Evolutionary conservation across 2,888 invertebrate species (phyloP), one percentile per base, ranked within the genome.

Genomic region (Andrena bicolor): DNA sequence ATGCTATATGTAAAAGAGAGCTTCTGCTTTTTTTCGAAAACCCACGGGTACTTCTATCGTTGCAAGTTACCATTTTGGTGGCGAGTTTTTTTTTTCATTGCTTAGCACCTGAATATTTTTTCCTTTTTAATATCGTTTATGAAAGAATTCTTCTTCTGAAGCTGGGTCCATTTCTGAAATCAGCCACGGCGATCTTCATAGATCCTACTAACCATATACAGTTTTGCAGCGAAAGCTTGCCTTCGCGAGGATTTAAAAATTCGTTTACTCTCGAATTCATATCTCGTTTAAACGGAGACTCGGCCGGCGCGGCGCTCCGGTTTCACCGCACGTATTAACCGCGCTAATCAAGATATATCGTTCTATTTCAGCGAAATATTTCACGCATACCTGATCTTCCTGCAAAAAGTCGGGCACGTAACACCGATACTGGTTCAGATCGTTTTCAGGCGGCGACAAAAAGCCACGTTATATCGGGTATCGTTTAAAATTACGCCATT

Each of bases 401-500:
- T 6, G 26, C 10, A 63, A 75, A 74, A 78, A 53, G 10, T 41
- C 8, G 49, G 23, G 32, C 49, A 30, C 49, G 35, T 28, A 41
- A 41, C 3, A 48, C 7, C 23, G 56, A 56, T 60, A 65, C 41
- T 5, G 28, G 48, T 41, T 71, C 23, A n/a, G 41, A 61, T 26
- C 49, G 49, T 64, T 76, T 79, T 76, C 30, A 41, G 32, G 20
- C n/a, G 28, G 10, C n/a, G 53, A 56, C 53, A 61, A 69, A 70
- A 69, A 76, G 23, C 10, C 1, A 2, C 20, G 20, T 48, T 48
- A 32, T 77, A 64, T 64, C 69, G 41, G 48, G 63, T 64, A 79
- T 28, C 69, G 64, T 58, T 60, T 41, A 32, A 32, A 41, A 56
- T 80, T 71, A 51, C 78, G 41, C 51, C 51, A 60, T 77, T 53